Evolutionary conservation across 2,797 vertebrate species (phyloP).

Genomic region (Momotus momota): DNA sequence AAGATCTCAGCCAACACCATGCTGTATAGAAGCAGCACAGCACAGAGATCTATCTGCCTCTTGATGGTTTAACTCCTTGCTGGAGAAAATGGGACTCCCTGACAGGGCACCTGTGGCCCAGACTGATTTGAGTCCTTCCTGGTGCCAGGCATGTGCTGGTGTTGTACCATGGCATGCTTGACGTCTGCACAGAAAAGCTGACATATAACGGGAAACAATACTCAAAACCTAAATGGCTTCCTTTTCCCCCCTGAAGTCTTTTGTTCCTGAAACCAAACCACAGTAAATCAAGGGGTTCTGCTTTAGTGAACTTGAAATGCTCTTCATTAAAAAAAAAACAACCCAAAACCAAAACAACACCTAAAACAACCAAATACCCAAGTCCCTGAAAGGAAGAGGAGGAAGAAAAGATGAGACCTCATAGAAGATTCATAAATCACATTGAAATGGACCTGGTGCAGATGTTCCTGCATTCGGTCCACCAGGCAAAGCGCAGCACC

Average conservation of each 20-base stretch:
- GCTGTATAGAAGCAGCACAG: neutral
- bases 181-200: neutral
- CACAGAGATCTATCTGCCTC: neutral
- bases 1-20: neutral
- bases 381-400: conserved; percentile 71
- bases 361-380: conserved; percentile 11
- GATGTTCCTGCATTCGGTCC: conserved; percentile 72
- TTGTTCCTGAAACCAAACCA: conserved; percentile 69
- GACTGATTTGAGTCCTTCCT: neutral
- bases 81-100: neutral
- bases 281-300: conserved; percentile 78
- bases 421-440: conserved; percentile 77
- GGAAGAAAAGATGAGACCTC: conserved; percentile 47
- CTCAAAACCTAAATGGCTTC: conserved; percentile 69
- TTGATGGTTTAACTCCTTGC: neutral
- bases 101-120: neutral
- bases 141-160: neutral
- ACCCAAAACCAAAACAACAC: neutral
- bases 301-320: conserved; percentile 64
- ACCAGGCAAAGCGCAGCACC: neutral
- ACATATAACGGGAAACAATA: conserved; percentile 61
- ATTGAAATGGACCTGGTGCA: conserved; percentile 54
- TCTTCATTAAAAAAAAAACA: conserved; percentile 18
- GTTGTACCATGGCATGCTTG: neutral
- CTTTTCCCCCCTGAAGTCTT: conserved; percentile 37